Evolutionary conservation across 1,140 invertebrate genomes (phyloP).

Genomic region (Agraylea sexmaculata): DNA sequence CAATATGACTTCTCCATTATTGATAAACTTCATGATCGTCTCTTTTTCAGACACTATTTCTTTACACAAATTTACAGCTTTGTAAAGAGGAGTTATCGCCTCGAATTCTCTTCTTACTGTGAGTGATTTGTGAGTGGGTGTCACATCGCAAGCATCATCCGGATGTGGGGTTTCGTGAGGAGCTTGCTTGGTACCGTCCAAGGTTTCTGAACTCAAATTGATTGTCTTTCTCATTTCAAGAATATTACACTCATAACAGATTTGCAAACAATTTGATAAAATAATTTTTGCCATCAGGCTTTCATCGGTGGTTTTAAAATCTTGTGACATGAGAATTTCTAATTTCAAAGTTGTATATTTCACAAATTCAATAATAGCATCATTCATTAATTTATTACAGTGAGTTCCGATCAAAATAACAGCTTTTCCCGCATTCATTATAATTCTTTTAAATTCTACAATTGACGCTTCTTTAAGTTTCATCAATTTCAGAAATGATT

Average conservation of each 20-base stretch:
- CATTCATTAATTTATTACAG: constrained; percentile 11
- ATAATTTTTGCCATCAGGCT: constrained; percentile 4
- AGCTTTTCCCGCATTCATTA: constrained; percentile 13
- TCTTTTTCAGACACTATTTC: not conserved
- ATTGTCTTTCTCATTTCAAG: constrained; percentile 9
- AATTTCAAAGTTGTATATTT: constrained; percentile 9
- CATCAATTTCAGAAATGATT: too few species aligned
- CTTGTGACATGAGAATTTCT: too few species aligned
- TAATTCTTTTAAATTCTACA: constrained; percentile 2
- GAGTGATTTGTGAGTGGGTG: constrained; percentile 15
- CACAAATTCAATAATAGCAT: constrained; percentile 7
- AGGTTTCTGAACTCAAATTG: too few species aligned
- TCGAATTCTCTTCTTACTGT: constrained; percentile 10
- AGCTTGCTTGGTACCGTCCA: not conserved
- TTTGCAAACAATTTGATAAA: constrained; percentile 9
- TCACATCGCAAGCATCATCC: constrained; percentile 17
- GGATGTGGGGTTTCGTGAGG: constrained; percentile 11
- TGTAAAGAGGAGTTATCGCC: constrained; percentile 5
- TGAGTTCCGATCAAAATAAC: constrained; percentile 11
- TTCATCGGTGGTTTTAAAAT: not conserved
- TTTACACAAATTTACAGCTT: constrained; percentile 15
- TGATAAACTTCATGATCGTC: constrained; percentile 4
- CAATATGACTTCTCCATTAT: constrained; percentile 2
- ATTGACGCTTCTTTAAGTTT: too few species aligned
- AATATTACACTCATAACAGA: constrained; percentile 9